Base-by-base conservation (phyloP, 2,888 invertebrate species). In the Epirrita christyi region DNA sequence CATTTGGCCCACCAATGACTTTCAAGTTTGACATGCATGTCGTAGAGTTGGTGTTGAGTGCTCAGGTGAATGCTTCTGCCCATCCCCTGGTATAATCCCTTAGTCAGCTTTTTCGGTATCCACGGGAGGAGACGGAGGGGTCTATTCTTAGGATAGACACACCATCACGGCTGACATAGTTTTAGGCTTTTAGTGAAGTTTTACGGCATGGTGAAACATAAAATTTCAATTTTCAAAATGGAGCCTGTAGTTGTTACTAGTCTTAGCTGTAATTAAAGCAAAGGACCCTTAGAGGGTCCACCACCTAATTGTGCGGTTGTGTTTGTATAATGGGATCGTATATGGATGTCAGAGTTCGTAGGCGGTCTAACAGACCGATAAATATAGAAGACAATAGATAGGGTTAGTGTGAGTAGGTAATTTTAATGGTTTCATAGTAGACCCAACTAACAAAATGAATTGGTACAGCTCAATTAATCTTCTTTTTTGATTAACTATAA, bases 221-320 rank as follows among this genome's bases (percentile, higher is more conserved):
- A 21, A 21, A 2, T n/a, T 21, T 2, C 4, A 21, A 21, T 21
- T 4, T 21, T 21, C 21, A 21, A 21, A 21, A 21, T n/a, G 21
- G 21, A 3, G 21, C 21, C 21, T 4, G 2, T 21, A 21, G 21
- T 3, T 28, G 44, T 44, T 34, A 47, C 27, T 37, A 50, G 54
- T 50, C 43, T 42, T 50, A 42, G 41, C 40, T 13, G 54, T 36
- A 45, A 51, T 59, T 56, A 53, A 51, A 45, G 48, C 49, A 29
- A n/a, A 58, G 34, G 36, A 34, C 43, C 52, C 28, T 56, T 43
- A 11, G 37, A 55, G 53, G 57, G 49, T 37, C 43, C 38, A 37
- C 46, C 40, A 14, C 49, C 45, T 55, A 55, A 63, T 55, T 46
- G 41, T 32, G 63, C 21, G 60, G 63, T 55, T 50, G 38, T 49